phyloP scores from a whole-genome alignment of 2,113 vertebrate genomes.

The Neotragus moschatus region DNA sequence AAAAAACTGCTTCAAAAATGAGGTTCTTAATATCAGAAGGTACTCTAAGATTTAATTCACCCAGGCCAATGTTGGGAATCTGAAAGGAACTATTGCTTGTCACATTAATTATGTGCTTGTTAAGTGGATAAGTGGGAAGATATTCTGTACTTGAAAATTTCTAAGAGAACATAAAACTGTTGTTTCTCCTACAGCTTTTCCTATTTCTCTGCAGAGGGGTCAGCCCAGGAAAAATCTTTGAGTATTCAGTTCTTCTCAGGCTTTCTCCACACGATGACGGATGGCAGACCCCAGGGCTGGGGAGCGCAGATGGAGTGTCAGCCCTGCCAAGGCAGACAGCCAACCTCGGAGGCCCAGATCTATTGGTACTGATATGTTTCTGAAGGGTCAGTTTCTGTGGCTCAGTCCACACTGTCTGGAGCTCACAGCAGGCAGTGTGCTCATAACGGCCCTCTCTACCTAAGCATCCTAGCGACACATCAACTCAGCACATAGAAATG shows the following conservation, averaged over 20 bases:
- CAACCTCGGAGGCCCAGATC: slow-evolving; percentile 48
- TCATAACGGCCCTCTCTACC: neutral
- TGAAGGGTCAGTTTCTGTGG: slow-evolving; percentile 37
- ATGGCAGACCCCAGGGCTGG: slow-evolving; percentile 40
- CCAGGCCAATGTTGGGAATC: neutral
- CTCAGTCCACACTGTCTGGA: slow-evolving; percentile 17
- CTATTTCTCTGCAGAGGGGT: neutral
- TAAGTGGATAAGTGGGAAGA: slow-evolving; percentile 26
- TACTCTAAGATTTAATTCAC: slow-evolving; percentile 34
- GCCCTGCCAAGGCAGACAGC: slow-evolving; percentile 63
- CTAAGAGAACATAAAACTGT: slow-evolving; percentile 2
- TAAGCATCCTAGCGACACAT: neutral
- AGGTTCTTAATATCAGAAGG: slow-evolving; percentile 49
- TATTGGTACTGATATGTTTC: slow-evolving; percentile 47
- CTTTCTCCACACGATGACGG: neutral
- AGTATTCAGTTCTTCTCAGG: neutral
- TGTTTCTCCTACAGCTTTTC: slow-evolving; percentile 19
- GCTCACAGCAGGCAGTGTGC: neutral
- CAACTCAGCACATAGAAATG: slow-evolving; percentile 8
- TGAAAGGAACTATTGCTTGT: slow-evolving; percentile 20
- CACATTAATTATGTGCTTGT: slow-evolving; percentile 40
- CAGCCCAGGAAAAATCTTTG: neutral
- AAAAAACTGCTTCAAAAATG: slow-evolving; percentile 17
- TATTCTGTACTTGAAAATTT: slow-evolving; percentile 39
- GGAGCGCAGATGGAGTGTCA: slow-evolving; percentile 52